Conservation (phyloP, 1,140 invertebrate species). For the Drosophila asahinai region DNA sequence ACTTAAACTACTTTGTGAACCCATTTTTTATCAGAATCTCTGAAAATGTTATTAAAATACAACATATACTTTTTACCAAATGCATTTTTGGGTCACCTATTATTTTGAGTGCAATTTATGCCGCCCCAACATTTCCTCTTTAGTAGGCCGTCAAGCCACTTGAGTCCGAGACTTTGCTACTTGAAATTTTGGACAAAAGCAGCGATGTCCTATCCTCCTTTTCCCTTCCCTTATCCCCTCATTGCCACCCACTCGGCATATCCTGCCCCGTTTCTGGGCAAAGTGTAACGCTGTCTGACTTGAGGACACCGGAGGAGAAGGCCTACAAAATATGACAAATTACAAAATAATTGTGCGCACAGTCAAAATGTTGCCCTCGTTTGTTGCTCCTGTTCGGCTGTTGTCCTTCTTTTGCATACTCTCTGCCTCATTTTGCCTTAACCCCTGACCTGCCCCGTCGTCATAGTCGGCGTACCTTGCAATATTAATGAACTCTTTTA, state of each 20-base stretch:
- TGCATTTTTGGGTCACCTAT: not conserved
- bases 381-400: constrained; percentile 21
- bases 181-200: constrained; percentile 76
- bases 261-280: constrained; percentile 18
- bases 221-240: no score
- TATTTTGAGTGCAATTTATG: constrained; percentile 10
- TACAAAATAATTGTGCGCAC: constrained; percentile 81
- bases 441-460: constrained; percentile 21
- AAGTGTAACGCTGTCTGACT: constrained; percentile 18
- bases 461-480: constrained; percentile 67
- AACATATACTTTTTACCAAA: not conserved
- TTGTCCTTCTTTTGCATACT: constrained; percentile 24
- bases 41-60: no score
- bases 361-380: constrained; percentile 74
- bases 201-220: constrained; percentile 15
- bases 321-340: constrained; percentile 78
- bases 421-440: not conserved
- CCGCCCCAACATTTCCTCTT: constrained; percentile 45
- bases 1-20: not conserved
- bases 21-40: not conserved
- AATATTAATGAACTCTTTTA: constrained; percentile 83
- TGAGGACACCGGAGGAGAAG: constrained; percentile 25
- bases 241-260: not conserved
- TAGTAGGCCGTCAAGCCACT: constrained; percentile 73
- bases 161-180: constrained; percentile 75